phyloP scores from a whole-genome alignment of 35 echinoderm and acorn worm species.

The Ptychodera flava region DNA sequence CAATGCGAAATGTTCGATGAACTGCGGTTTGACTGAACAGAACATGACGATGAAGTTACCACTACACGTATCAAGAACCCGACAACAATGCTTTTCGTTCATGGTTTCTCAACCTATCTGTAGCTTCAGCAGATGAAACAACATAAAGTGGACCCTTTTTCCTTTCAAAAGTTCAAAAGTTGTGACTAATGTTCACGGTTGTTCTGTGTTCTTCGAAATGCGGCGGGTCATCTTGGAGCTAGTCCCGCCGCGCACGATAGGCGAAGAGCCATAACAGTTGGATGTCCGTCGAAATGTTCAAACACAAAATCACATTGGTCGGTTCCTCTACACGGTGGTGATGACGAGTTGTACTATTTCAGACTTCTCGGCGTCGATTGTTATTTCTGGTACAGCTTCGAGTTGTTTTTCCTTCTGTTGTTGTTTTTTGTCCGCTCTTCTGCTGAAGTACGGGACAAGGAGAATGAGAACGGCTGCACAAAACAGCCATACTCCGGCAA shows the following conservation, averaged over 20 bases:
- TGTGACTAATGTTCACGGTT: neutral
- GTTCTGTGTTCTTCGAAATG: neutral
- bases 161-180: neutral
- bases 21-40: no score
- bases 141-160: neutral
- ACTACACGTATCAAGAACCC: no score
- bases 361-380: neutral
- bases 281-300: neutral
- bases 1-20: no score
- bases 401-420: neutral
- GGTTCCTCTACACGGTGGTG: no score
- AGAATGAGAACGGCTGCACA: neutral
- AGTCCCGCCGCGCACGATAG: neutral
- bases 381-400: neutral
- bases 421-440: neutral
- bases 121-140: no score
- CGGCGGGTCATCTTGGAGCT: neutral
- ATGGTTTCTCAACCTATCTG: no score
- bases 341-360: neutral
- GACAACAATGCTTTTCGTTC: no score
- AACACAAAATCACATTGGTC: no score
- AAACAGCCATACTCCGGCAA: neutral
- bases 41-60: no score
- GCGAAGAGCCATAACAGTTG: neutral
- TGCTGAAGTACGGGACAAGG: neutral